Evolutionary conservation across 2,888 invertebrate genomes (phyloP).

Genomic region (Eulithis prunata): DNA sequence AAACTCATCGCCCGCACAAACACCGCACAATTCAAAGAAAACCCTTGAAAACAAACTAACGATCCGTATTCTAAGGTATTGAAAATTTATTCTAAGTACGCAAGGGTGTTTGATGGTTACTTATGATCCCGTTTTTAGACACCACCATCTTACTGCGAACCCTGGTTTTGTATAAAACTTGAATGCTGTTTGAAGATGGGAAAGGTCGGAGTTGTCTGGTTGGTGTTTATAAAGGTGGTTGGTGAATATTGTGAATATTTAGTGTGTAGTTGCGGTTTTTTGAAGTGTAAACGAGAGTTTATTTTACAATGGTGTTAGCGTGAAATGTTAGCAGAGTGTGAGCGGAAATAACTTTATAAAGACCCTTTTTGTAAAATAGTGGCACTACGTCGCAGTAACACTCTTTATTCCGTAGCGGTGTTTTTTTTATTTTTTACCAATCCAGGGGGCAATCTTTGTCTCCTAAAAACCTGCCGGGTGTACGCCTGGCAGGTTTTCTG

Average conservation of each 20-base stretch:
- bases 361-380: neutral
- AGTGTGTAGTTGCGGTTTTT: conserved; percentile 70
- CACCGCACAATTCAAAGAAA: conserved; percentile 57
- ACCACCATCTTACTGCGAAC: conserved; percentile 56
- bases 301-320: conserved; percentile 71
- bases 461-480: no score
- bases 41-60: conserved; percentile 77
- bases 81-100: conserved; percentile 83
- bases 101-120: conserved; percentile 73
- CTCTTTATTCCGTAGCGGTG: no score
- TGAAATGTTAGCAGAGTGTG: conserved; percentile 64
- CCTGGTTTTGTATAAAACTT: conserved; percentile 22
- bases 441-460: no score
- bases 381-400: no score
- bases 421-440: no score
- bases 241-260: conserved; percentile 68
- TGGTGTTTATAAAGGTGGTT: conserved; percentile 54
- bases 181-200: conserved; percentile 26
- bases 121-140: conserved; percentile 68
- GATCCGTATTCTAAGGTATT: conserved; percentile 71
- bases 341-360: conserved; percentile 14
- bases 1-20: conserved; percentile 47
- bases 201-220: conserved; percentile 50
- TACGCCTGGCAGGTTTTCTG: no score
- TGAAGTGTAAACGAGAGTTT: conserved; percentile 73